Base-by-base conservation (phyloP, 1,140 invertebrate species). In the Ceratosolen fusciceps region DNA sequence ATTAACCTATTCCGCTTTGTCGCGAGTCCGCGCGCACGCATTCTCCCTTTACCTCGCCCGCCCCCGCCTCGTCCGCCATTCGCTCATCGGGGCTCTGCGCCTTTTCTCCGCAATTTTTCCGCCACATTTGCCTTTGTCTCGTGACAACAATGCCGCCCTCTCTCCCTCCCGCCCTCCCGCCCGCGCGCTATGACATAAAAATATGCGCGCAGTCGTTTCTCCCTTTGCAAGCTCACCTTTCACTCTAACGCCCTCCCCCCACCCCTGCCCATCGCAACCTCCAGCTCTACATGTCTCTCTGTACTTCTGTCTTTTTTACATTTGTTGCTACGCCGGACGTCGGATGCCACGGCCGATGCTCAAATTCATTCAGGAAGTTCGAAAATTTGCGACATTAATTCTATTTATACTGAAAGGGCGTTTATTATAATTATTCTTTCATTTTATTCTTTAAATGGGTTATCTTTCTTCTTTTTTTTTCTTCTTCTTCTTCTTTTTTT, bases 41-140 rank as follows among this genome's bases (percentile, higher is more conserved):
- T 37, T 37, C 80, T 67, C 82, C 82, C 84, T 39, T 37, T 67
- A 19, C 24, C 65, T 39, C 37, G 21, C 68, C 54, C 24, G n/a
- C n/a, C n/a, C n/a, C n/a, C n/a, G n/a, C n/a, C n/a, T n/a, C n/a
- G n/a, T n/a, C n/a, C n/a, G n/a, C n/a, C n/a, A n/a, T n/a, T n/a
- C 47, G 10, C 26, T 52, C 79, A 52, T 71, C 39, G 24, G 29
- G n/a, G 60, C 82, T 82, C 85, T 52, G 81, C 84, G 85, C 83
- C 85, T 87, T 89, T 88, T 84, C 86, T 86, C 83, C 83, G 84
- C 87, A 88, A 89, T 90, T 89, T 90, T 89, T 89, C 87, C 89
- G 88, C 87, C 88, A 90, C 89, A 90, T 90, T 90, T 90, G 87
- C 88, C 85, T 89, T 90, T 89, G 89, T 90, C 88, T 89, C 87